These are phyloP conservation scores for Calameuta pallipes DNA, from an alignment of 2,888 invertebrate genomes.

Conservation along the genomic window DNA sequence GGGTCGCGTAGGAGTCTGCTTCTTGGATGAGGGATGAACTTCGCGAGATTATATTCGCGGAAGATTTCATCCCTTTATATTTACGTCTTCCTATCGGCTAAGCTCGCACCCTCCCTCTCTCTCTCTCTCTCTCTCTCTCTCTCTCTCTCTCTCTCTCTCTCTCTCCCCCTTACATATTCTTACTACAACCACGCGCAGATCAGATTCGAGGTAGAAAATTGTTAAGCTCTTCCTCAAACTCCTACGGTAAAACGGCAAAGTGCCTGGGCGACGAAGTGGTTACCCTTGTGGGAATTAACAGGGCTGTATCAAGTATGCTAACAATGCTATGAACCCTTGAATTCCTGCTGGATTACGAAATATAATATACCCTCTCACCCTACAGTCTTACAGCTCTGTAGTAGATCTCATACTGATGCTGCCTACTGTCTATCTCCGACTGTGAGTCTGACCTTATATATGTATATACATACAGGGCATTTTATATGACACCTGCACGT, in stretches of 20 bases:
- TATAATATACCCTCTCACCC: background rate
- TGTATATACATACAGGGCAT: background rate
- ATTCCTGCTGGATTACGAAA: background rate
- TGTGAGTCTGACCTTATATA: background rate
- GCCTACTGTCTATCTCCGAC: background rate
- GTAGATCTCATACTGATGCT: background rate
- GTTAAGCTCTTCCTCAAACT: background rate
- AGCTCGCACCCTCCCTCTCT: background rate
- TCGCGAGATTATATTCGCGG: background rate
- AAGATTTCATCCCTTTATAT: background rate
- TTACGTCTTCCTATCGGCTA: background rate
- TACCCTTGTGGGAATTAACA: background rate
- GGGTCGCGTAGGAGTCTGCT: background rate
- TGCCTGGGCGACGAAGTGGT: background rate
- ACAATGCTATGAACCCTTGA: constrained; percentile 3
- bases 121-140: background rate
- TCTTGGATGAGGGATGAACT: background rate
- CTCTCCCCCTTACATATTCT: background rate
- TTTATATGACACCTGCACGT: background rate
- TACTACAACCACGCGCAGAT: background rate
- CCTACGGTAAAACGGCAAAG: background rate
- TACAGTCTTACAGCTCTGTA: background rate
- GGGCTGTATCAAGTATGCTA: constrained; percentile 5
- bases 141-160: too few species aligned
- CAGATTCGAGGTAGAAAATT: background rate